phyloP scores from a whole-genome alignment of 1,140 invertebrate genomes.

The Bombus fervidus region DNA sequence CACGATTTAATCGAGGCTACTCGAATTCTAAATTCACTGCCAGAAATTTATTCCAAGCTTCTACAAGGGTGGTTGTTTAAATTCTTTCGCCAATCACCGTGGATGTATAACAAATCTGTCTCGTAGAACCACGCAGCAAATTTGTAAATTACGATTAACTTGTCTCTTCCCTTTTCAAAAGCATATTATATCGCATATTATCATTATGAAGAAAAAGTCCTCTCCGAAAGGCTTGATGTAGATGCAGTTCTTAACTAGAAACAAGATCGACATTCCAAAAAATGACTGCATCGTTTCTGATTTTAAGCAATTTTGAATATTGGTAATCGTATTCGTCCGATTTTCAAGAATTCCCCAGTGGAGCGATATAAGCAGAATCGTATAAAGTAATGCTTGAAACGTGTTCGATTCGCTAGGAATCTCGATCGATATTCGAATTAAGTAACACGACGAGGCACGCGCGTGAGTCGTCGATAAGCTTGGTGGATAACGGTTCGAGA shows the following conservation, averaged over 20 bases:
- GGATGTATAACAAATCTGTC: neutral
- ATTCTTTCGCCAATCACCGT: neutral
- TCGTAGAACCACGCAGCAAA: neutral
- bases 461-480: conserved; percentile 1
- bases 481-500: conserved; percentile 4
- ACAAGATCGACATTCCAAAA: neutral
- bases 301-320: neutral
- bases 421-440: conserved; percentile 22
- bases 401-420: neutral
- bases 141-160: neutral
- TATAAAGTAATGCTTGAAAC: neutral
- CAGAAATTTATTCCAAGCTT: neutral
- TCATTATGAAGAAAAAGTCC: neutral
- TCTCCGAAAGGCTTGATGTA: neutral
- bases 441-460: neutral
- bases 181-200: neutral
- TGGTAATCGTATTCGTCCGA: neutral
- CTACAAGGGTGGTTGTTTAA: neutral
- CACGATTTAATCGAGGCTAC: neutral
- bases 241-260: neutral
- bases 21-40: neutral
- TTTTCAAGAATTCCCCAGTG: neutral
- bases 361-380: neutral
- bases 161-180: neutral
- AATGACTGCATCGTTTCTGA: neutral